Percentiles rank a stretch among this genome's conserved stretches.
These are phyloP conservation scores for Microcebus griseorufus DNA, from an alignment of 2,113 vertebrate genomes.

Conservation along the genomic window DNA sequence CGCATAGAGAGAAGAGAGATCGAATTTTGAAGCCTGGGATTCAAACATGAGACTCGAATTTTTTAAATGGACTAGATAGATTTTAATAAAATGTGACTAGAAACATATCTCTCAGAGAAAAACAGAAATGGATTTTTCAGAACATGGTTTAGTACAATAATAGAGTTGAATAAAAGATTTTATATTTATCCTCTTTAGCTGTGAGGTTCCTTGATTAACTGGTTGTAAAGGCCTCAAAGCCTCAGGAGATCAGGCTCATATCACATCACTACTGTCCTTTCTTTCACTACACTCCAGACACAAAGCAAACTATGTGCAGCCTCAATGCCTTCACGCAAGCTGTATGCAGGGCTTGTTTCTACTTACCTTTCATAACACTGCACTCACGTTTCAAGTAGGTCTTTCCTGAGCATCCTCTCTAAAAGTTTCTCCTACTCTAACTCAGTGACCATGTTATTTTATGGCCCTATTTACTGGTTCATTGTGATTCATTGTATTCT, in stretches of 20 bases:
- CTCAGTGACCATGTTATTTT: not conserved
- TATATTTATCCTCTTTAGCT: not conserved
- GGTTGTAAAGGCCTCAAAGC: not conserved
- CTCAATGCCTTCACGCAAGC: not conserved
- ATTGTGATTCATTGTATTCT: not conserved
- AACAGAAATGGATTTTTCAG: not conserved
- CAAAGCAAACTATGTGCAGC: not conserved
- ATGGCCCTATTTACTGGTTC: not conserved
- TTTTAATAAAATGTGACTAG: not conserved
- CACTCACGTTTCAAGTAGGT: not conserved
- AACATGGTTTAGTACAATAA: not conserved
- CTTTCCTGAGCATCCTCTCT: not conserved
- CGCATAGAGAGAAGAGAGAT: rapidly evolving
- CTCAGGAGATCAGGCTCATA: not conserved
- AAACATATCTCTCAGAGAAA: not conserved
- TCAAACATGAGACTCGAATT: not conserved
- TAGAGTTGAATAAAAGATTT: not conserved
- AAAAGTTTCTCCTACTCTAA: not conserved
- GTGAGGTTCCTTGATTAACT: not conserved
- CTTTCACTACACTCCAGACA: not conserved
- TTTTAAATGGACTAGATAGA: not conserved
- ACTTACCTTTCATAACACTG: not conserved
- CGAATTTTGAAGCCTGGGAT: not conserved
- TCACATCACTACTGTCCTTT: not conserved
- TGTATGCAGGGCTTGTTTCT: rapidly evolving